A percentile compares a stretch with the other conserved stretches of the same genome.
phyloP scores from a whole-genome alignment of 2,888 invertebrate genomes.

The Siphlonurus alternatus region DNA sequence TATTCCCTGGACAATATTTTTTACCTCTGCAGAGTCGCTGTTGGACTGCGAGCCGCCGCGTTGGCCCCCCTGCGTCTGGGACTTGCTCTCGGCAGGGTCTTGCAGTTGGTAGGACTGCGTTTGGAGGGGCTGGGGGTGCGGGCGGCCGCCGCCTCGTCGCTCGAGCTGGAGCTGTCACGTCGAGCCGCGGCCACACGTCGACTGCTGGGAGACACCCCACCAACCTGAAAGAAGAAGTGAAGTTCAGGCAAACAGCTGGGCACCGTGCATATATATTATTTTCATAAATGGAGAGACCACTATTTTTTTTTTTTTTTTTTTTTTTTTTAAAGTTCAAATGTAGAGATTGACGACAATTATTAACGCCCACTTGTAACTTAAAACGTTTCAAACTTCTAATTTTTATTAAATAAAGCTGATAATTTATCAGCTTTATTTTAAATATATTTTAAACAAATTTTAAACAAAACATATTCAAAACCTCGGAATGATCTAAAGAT shows the following conservation, averaged over 20 bases:
- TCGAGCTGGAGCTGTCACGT: background rate
- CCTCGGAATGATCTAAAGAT: background rate
- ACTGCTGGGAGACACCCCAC: background rate
- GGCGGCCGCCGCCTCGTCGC: background rate
- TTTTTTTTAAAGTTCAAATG: background rate
- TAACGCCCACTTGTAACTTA: too few species aligned
- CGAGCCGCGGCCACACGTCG: background rate
- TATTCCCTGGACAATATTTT: too few species aligned
- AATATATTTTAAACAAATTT: too few species aligned
- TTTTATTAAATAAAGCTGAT: too few species aligned
- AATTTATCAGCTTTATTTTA: too few species aligned
- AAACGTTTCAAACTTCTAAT: too few species aligned
- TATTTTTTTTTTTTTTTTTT: too few species aligned
- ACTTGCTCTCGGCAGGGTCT: slow-evolving; percentile 30
- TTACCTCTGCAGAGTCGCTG: slow-evolving; percentile 51
- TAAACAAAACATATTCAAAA: background rate
- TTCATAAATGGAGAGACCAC: background rate
- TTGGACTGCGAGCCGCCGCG: slow-evolving; percentile 88
- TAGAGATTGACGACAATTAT: background rate
- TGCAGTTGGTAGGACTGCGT: slow-evolving; percentile 1
- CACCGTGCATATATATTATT: background rate
- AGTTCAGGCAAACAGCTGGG: background rate
- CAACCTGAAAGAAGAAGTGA: background rate
- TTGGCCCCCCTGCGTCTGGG: slow-evolving; percentile 35
- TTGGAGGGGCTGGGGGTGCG: background rate